phyloP scores from a whole-genome alignment of 2,797 vertebrate genomes.

The Sciurus vulgaris region DNA sequence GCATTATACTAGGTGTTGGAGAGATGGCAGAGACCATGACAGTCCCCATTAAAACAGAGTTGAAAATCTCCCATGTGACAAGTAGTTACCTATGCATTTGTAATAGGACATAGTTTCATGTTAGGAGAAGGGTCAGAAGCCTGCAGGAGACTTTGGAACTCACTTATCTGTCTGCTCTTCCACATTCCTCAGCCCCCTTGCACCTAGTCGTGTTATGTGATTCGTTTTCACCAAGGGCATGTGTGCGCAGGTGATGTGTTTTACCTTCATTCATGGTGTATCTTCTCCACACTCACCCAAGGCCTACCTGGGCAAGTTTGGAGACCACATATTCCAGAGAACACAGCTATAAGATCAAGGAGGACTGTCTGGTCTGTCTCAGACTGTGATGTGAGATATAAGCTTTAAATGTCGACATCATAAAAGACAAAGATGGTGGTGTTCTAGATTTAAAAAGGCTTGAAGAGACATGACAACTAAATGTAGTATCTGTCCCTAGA shows the following conservation, averaged over 20 bases:
- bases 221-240: constrained; percentile 37
- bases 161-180: background rate
- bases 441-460: constrained; percentile 25
- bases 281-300: background rate
- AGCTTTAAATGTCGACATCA: constrained; percentile 45
- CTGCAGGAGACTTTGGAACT: background rate
- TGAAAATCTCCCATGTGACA: constrained; percentile 13
- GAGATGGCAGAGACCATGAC: background rate
- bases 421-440: constrained; percentile 54
- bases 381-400: constrained; percentile 25
- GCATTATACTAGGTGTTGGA: background rate
- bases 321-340: background rate
- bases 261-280: background rate
- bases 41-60: background rate
- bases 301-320: background rate
- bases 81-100: background rate
- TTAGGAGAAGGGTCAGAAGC: background rate
- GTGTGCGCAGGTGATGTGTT: background rate
- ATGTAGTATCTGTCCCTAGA: background rate
- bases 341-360: background rate
- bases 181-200: background rate
- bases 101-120: background rate
- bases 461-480: background rate
- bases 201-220: background rate
- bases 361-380: background rate